Base-by-base conservation (phyloP, 2,888 invertebrate genomes). In the Spodoptera littoralis region DNA sequence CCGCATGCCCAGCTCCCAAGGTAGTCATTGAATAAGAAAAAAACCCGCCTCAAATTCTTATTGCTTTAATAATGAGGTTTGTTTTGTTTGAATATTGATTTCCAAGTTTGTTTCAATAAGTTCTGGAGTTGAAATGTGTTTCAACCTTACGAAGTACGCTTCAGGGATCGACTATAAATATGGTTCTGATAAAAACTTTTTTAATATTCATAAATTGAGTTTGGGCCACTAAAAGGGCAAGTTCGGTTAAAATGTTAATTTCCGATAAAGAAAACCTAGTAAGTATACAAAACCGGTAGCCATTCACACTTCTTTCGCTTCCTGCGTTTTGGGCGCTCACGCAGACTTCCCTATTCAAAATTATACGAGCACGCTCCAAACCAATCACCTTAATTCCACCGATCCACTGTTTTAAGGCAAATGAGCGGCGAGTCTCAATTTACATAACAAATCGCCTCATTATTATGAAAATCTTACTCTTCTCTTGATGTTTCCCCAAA, bases 1-100 rank as follows among this genome's bases (percentile, higher is more conserved):
- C 88, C 87, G 85, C 83, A 70, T 81, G 87, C 76, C 43, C 82
- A 81, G 88, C 90, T 90, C 81, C 90, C 83, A 88, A 87, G 83
- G 90, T 89, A 90, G 88, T 89, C 83, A 84, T 85, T 80, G 71
- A 76, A 64, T 2, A 36, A 76, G 71, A 76, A 83, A 82, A 85
- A 84, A 79, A 81, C 78, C 73, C 73, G 57, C 79, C 81, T 80
- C 79, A 80, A 83, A 82, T 81, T 84, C 75, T 80, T 76, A 82
- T 83, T 81, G 77, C 65, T 83, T 78, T 84, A 85, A 87, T 86
- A 85, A 84, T 78, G 70, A 73, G 61, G 57, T 61, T 57, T 68
- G 65, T 70, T 79, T 69, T 63, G 65, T 79, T 80, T 76, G 73
- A 76, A 80, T 73, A 80, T 80, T 79, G 69, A 67, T 77, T 67